Evolutionary conservation across 1,140 invertebrate species (phyloP).

Genomic region (Drosophila lini): DNA sequence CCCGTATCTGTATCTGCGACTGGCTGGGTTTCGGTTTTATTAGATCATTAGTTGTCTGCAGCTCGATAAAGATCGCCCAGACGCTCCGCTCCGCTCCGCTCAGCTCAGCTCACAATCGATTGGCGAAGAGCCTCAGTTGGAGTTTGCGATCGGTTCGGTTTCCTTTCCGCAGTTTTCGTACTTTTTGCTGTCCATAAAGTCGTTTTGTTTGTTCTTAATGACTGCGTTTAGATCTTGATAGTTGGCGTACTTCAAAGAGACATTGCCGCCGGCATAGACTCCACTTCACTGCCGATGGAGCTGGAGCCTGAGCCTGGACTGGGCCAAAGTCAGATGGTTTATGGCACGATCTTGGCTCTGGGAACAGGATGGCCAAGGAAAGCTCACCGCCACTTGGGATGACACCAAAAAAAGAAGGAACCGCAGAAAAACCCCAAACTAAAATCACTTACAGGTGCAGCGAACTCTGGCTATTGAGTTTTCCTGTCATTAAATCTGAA

Average conservation of each 20-base stretch:
- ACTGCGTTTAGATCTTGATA: slow-evolving; percentile 83
- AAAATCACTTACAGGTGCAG: slow-evolving; percentile 37
- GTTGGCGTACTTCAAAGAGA: slow-evolving; percentile 77
- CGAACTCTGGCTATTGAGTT: slow-evolving; percentile 12
- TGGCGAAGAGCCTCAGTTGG: slow-evolving; percentile 47
- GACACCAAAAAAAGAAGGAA: slow-evolving; percentile 2
- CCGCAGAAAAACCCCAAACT: slow-evolving; percentile 21
- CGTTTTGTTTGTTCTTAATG: slow-evolving; percentile 83
- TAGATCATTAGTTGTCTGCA: slow-evolving; percentile 84
- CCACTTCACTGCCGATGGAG: neutral
- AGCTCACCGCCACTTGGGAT: slow-evolving; percentile 1
- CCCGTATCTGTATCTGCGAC: slow-evolving; percentile 36
- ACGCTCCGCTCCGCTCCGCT: slow-evolving; percentile 34
- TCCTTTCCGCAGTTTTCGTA: slow-evolving; percentile 53
- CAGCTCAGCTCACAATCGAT: slow-evolving; percentile 50
- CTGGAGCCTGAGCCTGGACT: neutral
- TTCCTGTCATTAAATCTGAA: slow-evolving; percentile 25
- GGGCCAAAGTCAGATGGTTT: slow-evolving; percentile 15
- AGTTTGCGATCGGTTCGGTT: slow-evolving; percentile 27
- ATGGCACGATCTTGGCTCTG: slow-evolving; percentile 25
- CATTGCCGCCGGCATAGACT: slow-evolving; percentile 67
- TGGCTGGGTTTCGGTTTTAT: slow-evolving; percentile 80
- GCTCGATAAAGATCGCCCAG: slow-evolving; percentile 80
- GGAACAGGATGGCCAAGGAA: slow-evolving; percentile 32
- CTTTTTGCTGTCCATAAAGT: slow-evolving; percentile 82